phyloP scores from a whole-genome alignment of 2,797 vertebrate species.

The Tokudaia muenninki region DNA sequence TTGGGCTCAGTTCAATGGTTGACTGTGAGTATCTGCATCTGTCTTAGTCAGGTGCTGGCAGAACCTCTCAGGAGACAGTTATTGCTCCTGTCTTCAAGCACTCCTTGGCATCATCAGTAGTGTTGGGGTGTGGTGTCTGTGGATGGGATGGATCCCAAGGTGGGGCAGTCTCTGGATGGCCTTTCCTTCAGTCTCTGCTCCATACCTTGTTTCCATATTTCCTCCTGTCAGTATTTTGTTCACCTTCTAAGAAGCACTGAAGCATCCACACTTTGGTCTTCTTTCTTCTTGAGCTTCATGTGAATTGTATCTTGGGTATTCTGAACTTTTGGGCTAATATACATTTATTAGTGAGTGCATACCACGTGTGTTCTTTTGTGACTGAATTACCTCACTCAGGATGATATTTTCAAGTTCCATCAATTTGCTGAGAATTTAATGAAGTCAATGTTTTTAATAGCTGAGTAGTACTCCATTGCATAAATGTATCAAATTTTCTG shows the following conservation, averaged over 20 bases:
- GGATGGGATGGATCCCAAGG: not conserved
- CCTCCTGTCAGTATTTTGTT: not conserved
- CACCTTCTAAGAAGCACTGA: not conserved
- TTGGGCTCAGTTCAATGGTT: not conserved
- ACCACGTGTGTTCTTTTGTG: not conserved
- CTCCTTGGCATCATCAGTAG: not conserved
- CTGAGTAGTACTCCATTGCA: not conserved
- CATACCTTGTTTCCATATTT: too few relatives aligned
- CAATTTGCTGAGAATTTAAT: not conserved
- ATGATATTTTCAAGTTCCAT: not conserved
- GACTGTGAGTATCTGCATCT: not conserved
- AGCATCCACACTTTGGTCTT: not conserved
- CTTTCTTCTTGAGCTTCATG: not conserved
- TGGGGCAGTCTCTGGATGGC: not conserved
- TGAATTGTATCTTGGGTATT: not conserved
- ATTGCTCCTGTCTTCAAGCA: not conserved
- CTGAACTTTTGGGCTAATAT: not conserved
- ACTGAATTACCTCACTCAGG: not conserved
- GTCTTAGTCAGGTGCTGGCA: not conserved
- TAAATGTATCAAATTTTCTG: not conserved
- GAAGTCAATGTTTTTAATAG: not conserved
- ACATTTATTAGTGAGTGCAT: not conserved
- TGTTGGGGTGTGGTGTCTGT: not conserved
- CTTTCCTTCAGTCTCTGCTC: not conserved
- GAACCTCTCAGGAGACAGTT: not conserved